Conservation (phyloP, 2,888 invertebrate species). For the Agonum fuliginosum region DNA sequence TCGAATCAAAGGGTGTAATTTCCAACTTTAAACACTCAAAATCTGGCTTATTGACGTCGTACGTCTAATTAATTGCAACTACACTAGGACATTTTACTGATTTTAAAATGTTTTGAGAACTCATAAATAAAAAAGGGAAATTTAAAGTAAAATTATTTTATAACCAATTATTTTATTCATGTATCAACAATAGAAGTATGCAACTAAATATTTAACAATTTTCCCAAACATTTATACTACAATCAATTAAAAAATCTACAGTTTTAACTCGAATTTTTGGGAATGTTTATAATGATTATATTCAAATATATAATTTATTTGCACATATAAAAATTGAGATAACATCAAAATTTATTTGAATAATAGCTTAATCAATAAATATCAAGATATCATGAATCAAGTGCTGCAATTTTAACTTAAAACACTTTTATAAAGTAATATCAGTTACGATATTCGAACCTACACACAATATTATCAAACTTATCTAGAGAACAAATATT, state of each 20-base stretch:
- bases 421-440: background rate
- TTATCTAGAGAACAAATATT: background rate
- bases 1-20: too few species aligned
- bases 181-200: conserved; percentile 14
- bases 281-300: background rate
- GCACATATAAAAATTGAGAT: background rate
- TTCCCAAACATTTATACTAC: background rate
- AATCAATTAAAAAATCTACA: conserved; percentile 11
- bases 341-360: background rate
- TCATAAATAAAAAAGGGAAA: too few species aligned
- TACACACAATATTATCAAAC: background rate
- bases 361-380: background rate
- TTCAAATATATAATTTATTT: conserved; percentile 6
- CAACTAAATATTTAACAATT: conserved; percentile 22
- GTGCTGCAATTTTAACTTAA: background rate
- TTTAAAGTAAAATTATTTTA: too few species aligned
- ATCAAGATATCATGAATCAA: background rate
- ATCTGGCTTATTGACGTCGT: too few species aligned
- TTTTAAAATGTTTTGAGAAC: too few species aligned
- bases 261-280: background rate
- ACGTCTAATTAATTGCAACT: too few species aligned
- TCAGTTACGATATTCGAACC: background rate
- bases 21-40: too few species aligned
- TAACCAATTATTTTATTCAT: conserved; percentile 30
- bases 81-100: too few species aligned